Evolutionary conservation across 2,888 invertebrate genomes (phyloP).

Genomic region (Branchipolynoe longqiensis): DNA sequence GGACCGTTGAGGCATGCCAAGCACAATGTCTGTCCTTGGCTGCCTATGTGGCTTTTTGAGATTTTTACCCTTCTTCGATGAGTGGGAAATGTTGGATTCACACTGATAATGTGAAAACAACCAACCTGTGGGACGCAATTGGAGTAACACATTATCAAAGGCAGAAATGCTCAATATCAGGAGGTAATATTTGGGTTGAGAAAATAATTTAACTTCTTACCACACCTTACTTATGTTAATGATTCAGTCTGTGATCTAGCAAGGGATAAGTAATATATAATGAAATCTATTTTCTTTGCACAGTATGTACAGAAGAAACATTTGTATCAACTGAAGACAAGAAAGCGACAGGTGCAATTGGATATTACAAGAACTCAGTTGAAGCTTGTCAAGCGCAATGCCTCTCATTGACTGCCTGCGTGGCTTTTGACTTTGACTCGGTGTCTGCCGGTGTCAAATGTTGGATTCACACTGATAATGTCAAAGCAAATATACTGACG

Average conservation of each 20-base stretch:
- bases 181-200: too few relatives aligned
- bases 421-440: constrained; percentile 22
- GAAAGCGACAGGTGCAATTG: neutral
- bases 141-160: constrained; percentile 12
- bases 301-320: too few relatives aligned
- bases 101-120: neutral
- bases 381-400: neutral
- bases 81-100: neutral
- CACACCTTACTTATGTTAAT: too few relatives aligned
- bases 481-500: neutral
- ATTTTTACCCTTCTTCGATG: neutral
- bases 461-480: neutral
- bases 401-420: neutral
- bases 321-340: neutral
- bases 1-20: neutral
- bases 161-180: neutral
- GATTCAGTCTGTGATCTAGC: too few relatives aligned
- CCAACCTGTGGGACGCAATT: neutral
- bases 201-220: too few relatives aligned
- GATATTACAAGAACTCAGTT: neutral
- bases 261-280: too few relatives aligned
- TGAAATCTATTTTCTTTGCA: too few relatives aligned
- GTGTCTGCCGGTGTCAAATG: neutral
- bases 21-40: neutral
- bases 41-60: constrained; percentile 17